Conservation (phyloP, 2,113 vertebrate species). For the Saguinus midas region DNA sequence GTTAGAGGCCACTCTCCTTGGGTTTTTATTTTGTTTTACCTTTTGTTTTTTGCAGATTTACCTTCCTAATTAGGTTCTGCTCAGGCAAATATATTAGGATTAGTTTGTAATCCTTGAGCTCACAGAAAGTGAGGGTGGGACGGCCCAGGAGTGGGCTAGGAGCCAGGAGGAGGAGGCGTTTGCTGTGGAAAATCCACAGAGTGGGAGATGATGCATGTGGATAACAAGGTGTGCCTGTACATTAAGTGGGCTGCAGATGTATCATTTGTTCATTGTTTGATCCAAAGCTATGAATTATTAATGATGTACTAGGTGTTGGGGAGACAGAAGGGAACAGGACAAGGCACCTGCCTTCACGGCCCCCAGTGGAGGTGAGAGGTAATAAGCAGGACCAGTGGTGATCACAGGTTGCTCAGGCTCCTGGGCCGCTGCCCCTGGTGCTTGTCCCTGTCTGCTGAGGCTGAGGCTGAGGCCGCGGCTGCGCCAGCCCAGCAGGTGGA, state of each 20-base stretch:
- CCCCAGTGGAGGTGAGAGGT: not conserved
- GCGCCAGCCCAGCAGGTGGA: not conserved
- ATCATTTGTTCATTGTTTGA: not conserved
- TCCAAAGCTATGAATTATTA: not conserved
- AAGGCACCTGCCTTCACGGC: no score
- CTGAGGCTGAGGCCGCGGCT: not conserved
- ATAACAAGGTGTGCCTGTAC: not conserved
- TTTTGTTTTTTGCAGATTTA: conserved; percentile 54
- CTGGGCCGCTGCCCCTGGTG: rapidly evolving
- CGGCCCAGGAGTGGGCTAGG: not conserved
- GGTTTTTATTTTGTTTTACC: not conserved
- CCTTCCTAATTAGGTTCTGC: conserved; percentile 68
- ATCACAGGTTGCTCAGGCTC: no score
- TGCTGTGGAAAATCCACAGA: not conserved
- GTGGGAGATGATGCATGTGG: not conserved
- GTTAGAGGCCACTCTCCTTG: not conserved
- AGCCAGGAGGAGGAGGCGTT: conserved; percentile 5
- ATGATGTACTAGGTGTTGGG: not conserved
- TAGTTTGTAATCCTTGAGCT: conserved; percentile 73
- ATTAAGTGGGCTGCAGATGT: not conserved
- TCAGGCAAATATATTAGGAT: conserved; percentile 69
- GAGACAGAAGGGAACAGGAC: not conserved
- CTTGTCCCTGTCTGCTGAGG: not conserved
- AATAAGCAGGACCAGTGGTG: not conserved
- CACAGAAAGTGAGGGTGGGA: conserved; percentile 41